phyloP scores from a whole-genome alignment of 1,140 invertebrate species.

The Chironomus tepperi region DNA sequence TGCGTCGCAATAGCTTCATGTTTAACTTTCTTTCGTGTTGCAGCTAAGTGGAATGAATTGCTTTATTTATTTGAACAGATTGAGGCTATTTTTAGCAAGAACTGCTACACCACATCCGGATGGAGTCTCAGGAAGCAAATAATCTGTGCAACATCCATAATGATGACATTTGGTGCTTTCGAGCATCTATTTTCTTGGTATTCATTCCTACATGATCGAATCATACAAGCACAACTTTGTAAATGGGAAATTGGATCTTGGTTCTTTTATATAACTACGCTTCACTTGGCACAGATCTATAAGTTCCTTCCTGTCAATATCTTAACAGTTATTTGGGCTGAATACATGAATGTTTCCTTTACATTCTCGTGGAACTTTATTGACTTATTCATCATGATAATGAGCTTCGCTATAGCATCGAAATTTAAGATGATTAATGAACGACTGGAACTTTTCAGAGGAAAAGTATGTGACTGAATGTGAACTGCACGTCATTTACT shows the following conservation, averaged over 20 bases:
- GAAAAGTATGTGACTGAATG: conserved; percentile 35
- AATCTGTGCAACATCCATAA: conserved; percentile 31
- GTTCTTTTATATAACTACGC: conserved; percentile 30
- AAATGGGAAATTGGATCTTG: conserved; percentile 28
- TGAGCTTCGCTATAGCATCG: conserved; percentile 47
- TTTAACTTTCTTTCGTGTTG: conserved; percentile 32
- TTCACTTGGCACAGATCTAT: conserved; percentile 35
- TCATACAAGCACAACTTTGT: conserved; percentile 27
- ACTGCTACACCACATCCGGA: conserved; percentile 31
- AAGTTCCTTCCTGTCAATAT: conserved; percentile 30
- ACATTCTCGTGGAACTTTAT: conserved; percentile 62
- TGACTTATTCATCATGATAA: conserved; percentile 54
- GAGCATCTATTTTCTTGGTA: conserved; percentile 27
- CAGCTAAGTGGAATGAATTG: conserved; percentile 32
- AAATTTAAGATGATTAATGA: conserved; percentile 51
- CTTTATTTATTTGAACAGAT: conserved; percentile 33
- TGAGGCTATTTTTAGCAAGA: conserved; percentile 32
- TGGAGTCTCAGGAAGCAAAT: conserved; percentile 30
- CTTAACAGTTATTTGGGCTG: conserved; percentile 29
- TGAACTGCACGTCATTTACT: too few species aligned
- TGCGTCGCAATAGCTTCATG: conserved; percentile 29
- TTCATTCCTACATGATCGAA: conserved; percentile 31
- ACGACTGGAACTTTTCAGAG: conserved; percentile 32
- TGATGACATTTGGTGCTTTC: conserved; percentile 32
- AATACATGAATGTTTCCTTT: conserved; percentile 26